Evolutionary conservation across 1,140 invertebrate species (phyloP).

Genomic region (Luehdorfia chinensis): DNA sequence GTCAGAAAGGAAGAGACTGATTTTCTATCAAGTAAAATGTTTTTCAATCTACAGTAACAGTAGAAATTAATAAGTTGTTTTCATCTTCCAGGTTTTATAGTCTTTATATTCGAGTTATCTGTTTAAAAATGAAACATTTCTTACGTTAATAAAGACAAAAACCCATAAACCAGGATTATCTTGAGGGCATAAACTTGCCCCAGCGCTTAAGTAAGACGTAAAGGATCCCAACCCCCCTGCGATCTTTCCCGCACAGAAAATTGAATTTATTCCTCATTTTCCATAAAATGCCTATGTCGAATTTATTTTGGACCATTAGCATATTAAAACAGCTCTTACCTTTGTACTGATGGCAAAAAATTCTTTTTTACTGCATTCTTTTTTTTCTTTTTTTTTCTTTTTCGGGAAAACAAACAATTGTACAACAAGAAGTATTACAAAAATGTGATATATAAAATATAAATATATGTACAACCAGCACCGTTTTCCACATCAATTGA

Average conservation of each 20-base stretch:
- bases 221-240: conserved; percentile 3
- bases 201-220: conserved; percentile 14
- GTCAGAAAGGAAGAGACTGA: no score
- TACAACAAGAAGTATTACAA: no score
- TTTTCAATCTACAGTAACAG: no score
- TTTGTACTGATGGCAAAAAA: conserved; percentile 35
- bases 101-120: background rate
- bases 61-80: no score
- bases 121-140: conserved; percentile 25
- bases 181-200: conserved; percentile 24
- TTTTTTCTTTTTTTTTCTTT: background rate
- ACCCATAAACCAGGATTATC: conserved; percentile 31
- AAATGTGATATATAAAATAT: no score
- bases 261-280: conserved; percentile 65
- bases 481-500: no score
- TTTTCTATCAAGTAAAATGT: no score
- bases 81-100: no score
- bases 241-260: conserved; percentile 34
- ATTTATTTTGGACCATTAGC: conserved; percentile 70
- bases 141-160: conserved; percentile 30
- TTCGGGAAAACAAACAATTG: no score
- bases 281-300: conserved; percentile 60
- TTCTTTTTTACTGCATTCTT: background rate
- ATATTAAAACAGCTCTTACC: conserved; percentile 60
- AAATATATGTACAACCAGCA: no score